Percentiles rank a stretch among this genome's conserved stretches.
Conservation (phyloP, 2,113 vertebrate genomes). For the Myxocyprinus asiaticus region DNA sequence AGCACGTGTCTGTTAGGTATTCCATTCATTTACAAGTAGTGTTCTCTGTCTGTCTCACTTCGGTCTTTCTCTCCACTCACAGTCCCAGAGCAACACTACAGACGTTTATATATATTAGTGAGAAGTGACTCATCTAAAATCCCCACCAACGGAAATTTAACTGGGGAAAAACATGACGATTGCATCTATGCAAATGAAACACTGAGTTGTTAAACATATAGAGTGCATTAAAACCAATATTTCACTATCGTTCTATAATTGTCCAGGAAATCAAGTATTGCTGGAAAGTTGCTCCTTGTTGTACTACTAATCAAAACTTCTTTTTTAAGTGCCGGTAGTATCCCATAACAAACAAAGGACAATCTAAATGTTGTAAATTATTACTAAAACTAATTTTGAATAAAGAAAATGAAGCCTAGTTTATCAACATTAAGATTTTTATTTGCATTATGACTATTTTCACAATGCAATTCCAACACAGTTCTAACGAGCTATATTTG, state of each 20-base stretch:
- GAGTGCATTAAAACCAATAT: no score
- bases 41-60: constrained; percentile 28
- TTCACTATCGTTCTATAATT: no score
- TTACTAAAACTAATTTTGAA: no score
- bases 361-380: no score
- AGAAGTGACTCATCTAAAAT: constrained; percentile 43
- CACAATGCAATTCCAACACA: no score
- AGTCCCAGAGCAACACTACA: not conserved
- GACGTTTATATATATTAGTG: constrained; percentile 32
- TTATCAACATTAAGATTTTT: no score
- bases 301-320: no score
- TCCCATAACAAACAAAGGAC: no score
- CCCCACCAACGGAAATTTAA: constrained; percentile 26
- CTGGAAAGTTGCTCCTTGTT: not conserved
- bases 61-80: not conserved
- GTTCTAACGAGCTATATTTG: no score
- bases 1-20: constrained; percentile 41
- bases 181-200: constrained; percentile 29
- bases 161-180: not conserved
- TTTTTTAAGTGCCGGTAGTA: no score
- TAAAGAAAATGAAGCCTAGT: no score
- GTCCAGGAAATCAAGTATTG: not conserved
- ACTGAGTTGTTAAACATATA: not conserved
- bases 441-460: no score
- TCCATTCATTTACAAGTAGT: constrained; percentile 22